A percentile compares a stretch with the other conserved stretches of the same genome.
phyloP scores from a whole-genome alignment of 2,797 vertebrate genomes.

The Menidia menidia region DNA sequence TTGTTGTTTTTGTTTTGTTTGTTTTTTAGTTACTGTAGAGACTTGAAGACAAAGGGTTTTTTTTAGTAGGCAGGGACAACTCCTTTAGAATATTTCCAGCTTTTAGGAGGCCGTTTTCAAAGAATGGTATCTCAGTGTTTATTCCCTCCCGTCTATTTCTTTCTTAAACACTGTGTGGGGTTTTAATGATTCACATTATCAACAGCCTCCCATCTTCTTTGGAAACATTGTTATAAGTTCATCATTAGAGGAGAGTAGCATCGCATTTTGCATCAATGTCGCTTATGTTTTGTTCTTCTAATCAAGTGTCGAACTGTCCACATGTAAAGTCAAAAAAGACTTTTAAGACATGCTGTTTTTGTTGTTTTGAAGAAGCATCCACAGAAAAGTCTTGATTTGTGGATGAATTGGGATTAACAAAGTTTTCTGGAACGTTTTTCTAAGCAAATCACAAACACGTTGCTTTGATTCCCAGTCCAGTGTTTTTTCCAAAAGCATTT shows the following conservation, averaged over 20 bases:
- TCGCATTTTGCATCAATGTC: conserved; percentile 23
- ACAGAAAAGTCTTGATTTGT: background rate
- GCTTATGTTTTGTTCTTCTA: conserved; percentile 20
- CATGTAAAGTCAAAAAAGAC: no score
- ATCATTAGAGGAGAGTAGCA: conserved; percentile 25
- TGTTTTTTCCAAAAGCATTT: background rate
- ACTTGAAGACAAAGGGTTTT: background rate
- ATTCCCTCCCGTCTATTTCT: background rate
- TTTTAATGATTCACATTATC: background rate
- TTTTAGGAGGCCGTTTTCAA: no score
- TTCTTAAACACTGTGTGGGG: background rate
- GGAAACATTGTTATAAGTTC: conserved; percentile 31
- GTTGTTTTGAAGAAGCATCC: background rate
- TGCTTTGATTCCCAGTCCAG: background rate
- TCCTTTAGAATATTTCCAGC: no score
- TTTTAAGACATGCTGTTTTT: background rate
- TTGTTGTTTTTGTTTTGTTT: background rate
- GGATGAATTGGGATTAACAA: background rate
- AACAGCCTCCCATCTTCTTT: background rate
- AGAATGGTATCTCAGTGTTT: no score
- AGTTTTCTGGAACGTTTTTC: background rate
- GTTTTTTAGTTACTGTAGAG: background rate
- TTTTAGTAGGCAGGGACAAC: no score
- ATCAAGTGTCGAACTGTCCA: background rate
- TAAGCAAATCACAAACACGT: background rate